Evolutionary conservation across 2,113 vertebrate species (phyloP), one percentile per base, ranked within the genome.

Genomic region (Pterocles gutturalis): DNA sequence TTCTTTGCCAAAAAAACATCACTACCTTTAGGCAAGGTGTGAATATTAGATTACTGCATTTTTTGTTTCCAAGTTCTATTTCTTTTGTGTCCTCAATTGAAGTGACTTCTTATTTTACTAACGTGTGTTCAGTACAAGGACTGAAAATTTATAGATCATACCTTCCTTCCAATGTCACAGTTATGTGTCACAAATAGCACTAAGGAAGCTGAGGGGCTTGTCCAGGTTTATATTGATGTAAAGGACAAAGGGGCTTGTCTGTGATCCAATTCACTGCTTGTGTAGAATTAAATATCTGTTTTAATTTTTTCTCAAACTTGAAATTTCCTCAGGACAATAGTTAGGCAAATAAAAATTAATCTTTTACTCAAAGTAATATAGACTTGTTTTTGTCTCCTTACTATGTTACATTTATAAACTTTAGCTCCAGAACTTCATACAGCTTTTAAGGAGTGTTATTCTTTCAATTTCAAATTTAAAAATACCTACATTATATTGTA

Each of bases 31-130:
- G 36, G 61, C 17, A 93, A 90, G 46, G 29, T 54, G 34, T 86
- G 46, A 83, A 93, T 55, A 90, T 29, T 20, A 45, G 78, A 87
- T 81, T 88, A 51, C 41, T 83, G 26, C 19, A 41, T 54, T 41
- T 91, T 96, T 94, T 86, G 10, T 29, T 93, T 93, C 48, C 29
- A 95, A 6, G 6, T 80, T 95, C n/a, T 85, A 77, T 79, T 66
- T 94, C 49, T 82, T 89, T 76, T 83, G 46, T 83, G 14, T 80
- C 51, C 7, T 70, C 87, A 90, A 53, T 60, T 17, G n/a, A 51
- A 7, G 12, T 67, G 25, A 54, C 51, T 91, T 91, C 57, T 49
- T 82, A 24, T 57, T 86, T 93, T 62, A n/a, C 7, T 89, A 72
- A 61, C 5, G 0, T 45, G 7, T 72, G 18, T 53, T 71, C 25